A percentile compares a stretch with the other conserved stretches of the same genome.
Conservation (phyloP, 2,888 invertebrate genomes). For the Synergus japonicus region DNA sequence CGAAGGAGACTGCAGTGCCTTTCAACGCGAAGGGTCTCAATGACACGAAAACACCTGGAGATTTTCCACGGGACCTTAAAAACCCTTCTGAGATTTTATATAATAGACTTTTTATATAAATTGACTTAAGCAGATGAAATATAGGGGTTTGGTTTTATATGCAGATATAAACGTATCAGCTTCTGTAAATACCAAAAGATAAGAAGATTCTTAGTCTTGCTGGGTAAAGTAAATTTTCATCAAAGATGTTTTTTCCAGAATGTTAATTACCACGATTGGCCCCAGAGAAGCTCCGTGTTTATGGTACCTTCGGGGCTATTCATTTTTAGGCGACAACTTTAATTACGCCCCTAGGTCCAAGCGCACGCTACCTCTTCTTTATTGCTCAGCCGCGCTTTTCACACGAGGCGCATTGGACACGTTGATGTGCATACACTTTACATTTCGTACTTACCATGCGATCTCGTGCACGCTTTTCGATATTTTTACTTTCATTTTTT, state of each 20-base stretch:
- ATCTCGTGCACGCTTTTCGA: not conserved
- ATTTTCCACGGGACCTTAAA: not conserved
- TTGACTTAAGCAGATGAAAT: too few relatives aligned
- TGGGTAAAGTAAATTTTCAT: constrained; percentile 6
- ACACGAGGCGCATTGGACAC: not conserved
- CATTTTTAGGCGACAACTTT: constrained; percentile 69
- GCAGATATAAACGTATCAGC: too few relatives aligned
- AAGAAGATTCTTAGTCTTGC: not conserved
- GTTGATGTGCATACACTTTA: too few relatives aligned
- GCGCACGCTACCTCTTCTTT: constrained; percentile 21
- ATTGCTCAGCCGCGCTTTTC: not conserved
- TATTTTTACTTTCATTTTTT: not conserved
- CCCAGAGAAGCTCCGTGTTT: constrained; percentile 48
- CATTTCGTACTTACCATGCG: not conserved
- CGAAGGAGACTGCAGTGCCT: not conserved
- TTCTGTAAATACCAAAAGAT: too few relatives aligned
- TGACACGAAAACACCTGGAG: not conserved
- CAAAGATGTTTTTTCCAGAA: constrained; percentile 32
- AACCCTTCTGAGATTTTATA: not conserved
- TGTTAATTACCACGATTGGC: constrained; percentile 56
- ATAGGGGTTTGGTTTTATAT: too few relatives aligned
- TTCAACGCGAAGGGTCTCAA: not conserved
- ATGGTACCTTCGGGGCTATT: constrained; percentile 59
- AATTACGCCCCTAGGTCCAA: constrained; percentile 63
- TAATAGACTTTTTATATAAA: too few relatives aligned